Evolutionary conservation across 2,888 invertebrate genomes (phyloP).

Genomic region (Drosophila nr. medialis): DNA sequence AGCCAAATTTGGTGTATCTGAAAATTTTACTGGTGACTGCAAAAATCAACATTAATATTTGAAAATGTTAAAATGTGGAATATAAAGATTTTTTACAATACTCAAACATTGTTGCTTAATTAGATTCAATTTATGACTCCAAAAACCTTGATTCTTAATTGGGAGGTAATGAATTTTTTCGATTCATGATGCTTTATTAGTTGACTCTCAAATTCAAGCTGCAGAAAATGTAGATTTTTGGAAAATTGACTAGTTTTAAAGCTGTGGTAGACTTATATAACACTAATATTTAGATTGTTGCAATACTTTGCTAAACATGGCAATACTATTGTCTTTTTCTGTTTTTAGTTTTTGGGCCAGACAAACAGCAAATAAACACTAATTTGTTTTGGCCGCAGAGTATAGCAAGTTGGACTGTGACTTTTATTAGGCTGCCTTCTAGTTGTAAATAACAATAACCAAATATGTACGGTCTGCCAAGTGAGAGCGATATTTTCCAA

Average conservation of each 20-base stretch:
- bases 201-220: neutral
- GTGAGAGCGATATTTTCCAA: constrained; percentile 60
- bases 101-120: too few relatives aligned
- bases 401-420: constrained; percentile 8
- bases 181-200: rapidly evolving
- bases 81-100: too few relatives aligned
- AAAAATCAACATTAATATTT: too few relatives aligned
- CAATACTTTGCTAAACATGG: neutral
- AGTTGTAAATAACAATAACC: constrained; percentile 43
- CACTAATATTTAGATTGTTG: neutral
- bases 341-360: neutral
- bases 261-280: neutral
- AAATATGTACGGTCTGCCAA: constrained; percentile 12
- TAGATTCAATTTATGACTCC: neutral
- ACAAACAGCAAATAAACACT: neutral
- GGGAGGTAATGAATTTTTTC: rapidly evolving
- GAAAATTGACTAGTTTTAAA: neutral
- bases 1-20: neutral
- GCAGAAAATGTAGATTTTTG: neutral
- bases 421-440: constrained; percentile 35
- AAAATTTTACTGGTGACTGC: neutral
- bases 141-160: too few relatives aligned
- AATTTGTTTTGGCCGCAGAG: neutral
- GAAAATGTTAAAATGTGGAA: neutral
- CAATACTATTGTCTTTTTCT: neutral